Percentiles rank a stretch among this genome's conserved stretches.
Evolutionary conservation across 2,113 vertebrate species (phyloP).

Genomic region (Limanda limanda): DNA sequence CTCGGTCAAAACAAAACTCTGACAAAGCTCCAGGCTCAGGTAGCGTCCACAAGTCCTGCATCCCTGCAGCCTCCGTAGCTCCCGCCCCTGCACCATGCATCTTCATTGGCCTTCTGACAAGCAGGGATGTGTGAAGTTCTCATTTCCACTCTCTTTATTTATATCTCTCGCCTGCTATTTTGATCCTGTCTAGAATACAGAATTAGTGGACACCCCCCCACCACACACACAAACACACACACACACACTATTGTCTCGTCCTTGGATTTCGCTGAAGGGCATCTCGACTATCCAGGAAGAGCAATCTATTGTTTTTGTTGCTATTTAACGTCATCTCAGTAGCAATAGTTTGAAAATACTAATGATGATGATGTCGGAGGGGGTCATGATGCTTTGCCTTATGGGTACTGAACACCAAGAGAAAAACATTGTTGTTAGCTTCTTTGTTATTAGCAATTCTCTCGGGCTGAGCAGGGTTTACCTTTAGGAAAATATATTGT

Average conservation of each 20-base stretch:
- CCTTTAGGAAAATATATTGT: background rate
- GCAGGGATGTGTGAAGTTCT: constrained; percentile 85
- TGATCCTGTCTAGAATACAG: constrained; percentile 88
- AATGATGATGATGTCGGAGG: constrained; percentile 45
- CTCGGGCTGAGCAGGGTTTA: constrained; percentile 4
- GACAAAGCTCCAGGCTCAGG: constrained; percentile 28
- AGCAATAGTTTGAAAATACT: constrained; percentile 40
- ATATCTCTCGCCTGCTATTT: constrained; percentile 87
- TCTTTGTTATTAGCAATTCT: background rate
- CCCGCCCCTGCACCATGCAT: constrained; percentile 80
- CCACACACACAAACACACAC: background rate
- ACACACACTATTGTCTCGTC: constrained; percentile 65
- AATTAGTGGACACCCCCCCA: constrained; percentile 79
- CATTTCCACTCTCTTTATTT: constrained; percentile 88
- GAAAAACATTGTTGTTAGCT: constrained; percentile 11
- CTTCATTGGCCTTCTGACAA: constrained; percentile 86
- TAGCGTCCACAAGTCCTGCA: constrained; percentile 34
- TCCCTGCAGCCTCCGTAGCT: constrained; percentile 41
- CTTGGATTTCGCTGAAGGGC: constrained; percentile 87
- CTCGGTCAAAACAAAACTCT: constrained; percentile 25
- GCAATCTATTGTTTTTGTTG: constrained; percentile 70
- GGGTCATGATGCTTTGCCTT: constrained; percentile 36
- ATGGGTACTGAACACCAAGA: constrained; percentile 24
- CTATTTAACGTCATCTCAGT: constrained; percentile 38
- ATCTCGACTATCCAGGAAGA: constrained; percentile 80